Conservation (phyloP, 1,140 invertebrate species). For the Lepidurus couesii region DNA sequence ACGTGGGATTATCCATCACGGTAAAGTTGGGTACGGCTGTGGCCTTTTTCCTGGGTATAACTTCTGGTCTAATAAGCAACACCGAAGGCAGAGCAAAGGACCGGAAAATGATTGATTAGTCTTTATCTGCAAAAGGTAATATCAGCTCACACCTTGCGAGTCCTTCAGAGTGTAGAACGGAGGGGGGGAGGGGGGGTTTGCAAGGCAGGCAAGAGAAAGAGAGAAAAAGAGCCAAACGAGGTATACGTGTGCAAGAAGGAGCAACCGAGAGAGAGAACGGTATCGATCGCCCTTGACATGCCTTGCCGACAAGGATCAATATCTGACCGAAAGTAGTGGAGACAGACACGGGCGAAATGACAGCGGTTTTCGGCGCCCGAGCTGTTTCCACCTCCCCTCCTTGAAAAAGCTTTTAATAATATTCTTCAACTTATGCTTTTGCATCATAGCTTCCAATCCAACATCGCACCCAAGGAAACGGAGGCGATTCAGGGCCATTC, state of each 20-base stretch:
- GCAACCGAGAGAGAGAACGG: background rate
- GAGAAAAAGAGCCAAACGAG: background rate
- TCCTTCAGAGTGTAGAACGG: background rate
- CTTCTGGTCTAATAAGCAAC: too few species aligned
- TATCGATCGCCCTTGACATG: conserved; percentile 21
- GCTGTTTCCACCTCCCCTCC: background rate
- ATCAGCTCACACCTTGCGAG: too few species aligned
- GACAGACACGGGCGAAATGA: background rate
- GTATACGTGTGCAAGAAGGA: background rate
- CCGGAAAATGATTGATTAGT: too few species aligned
- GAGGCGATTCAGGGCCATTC: background rate
- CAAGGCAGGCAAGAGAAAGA: background rate
- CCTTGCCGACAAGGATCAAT: conserved; percentile 16
- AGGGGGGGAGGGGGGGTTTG: background rate
- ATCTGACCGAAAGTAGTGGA: conserved; percentile 17
- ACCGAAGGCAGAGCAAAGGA: too few species aligned
- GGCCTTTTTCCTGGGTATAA: too few species aligned
- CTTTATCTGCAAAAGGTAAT: too few species aligned
- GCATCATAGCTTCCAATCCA: background rate
- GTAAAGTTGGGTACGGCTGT: too few species aligned
- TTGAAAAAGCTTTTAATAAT: background rate
- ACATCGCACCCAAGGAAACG: background rate
- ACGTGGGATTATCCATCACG: too few species aligned
- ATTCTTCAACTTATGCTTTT: background rate
- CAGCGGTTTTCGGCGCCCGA: conserved; percentile 1